Evolutionary conservation across 2,888 invertebrate species (phyloP).

Genomic region (Acronicta psi): DNA sequence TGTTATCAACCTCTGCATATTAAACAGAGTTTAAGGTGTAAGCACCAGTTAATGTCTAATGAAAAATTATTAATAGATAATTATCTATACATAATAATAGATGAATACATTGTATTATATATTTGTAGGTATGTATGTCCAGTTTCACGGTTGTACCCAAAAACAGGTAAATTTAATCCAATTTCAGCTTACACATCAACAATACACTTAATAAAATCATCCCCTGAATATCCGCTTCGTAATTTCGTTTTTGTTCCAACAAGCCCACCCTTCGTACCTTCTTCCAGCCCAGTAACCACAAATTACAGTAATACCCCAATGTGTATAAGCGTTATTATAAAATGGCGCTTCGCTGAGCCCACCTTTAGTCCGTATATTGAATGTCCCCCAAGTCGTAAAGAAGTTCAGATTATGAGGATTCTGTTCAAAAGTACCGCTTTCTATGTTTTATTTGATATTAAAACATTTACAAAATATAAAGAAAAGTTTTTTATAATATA

Average conservation of each 20-base stretch:
- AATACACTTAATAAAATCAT: slow-evolving; percentile 43
- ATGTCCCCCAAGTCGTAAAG: slow-evolving; percentile 56
- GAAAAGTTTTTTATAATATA: no score
- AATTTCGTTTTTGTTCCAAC: slow-evolving; percentile 51
- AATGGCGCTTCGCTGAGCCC: slow-evolving; percentile 44
- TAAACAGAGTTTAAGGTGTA: slow-evolving; percentile 11
- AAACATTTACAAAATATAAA: no score
- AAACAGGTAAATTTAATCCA: slow-evolving; percentile 28
- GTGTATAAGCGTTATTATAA: slow-evolving; percentile 58
- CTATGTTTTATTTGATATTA: slow-evolving; percentile 16
- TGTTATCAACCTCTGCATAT: slow-evolving; percentile 20
- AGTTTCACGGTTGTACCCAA: slow-evolving; percentile 8
- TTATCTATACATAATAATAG: neutral
- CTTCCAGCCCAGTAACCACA: slow-evolving; percentile 61
- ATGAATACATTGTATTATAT: no score
- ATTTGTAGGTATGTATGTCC: neutral
- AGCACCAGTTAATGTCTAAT: slow-evolving; percentile 10
- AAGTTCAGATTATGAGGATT: slow-evolving; percentile 52
- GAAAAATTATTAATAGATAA: neutral
- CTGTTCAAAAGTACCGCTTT: slow-evolving; percentile 31
- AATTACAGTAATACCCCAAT: slow-evolving; percentile 64
- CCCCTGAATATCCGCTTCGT: slow-evolving; percentile 48
- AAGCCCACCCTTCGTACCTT: slow-evolving; percentile 27
- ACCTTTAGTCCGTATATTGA: slow-evolving; percentile 56
- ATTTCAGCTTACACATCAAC: slow-evolving; percentile 28